Conservation (phyloP, 2,797 vertebrate species). For the Eulemur rubriventer region DNA sequence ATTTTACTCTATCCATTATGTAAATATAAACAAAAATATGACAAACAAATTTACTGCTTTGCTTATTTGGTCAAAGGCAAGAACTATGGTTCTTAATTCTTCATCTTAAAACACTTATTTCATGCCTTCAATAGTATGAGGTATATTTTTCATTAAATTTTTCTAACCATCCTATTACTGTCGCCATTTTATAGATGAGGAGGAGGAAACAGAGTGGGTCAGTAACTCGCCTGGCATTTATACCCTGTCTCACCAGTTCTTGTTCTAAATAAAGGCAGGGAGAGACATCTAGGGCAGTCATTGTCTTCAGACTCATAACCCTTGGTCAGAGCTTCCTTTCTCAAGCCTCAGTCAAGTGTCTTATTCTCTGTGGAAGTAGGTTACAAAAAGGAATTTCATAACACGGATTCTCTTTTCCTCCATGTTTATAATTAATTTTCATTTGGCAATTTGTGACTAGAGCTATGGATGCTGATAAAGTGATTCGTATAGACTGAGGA, state of each 20-base stretch:
- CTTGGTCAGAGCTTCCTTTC: neutral
- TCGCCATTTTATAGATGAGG: neutral
- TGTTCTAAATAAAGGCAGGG: neutral
- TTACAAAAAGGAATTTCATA: neutral
- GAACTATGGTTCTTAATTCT: neutral
- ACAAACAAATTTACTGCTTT: slow-evolving; percentile 9
- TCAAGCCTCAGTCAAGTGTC: neutral
- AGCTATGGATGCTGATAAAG: neutral
- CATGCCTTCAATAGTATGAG: neutral
- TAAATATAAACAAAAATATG: neutral
- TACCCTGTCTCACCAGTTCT: neutral
- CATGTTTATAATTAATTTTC: neutral
- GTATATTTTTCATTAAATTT: neutral
- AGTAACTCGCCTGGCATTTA: neutral
- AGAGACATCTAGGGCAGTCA: neutral
- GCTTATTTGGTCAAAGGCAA: neutral
- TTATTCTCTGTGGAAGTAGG: neutral
- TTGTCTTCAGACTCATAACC: neutral
- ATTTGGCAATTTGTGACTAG: neutral
- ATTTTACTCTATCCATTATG: neutral
- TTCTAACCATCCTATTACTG: neutral
- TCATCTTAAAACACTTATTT: slow-evolving; percentile 1
- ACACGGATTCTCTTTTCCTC: neutral
- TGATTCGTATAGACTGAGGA: neutral
- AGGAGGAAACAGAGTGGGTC: neutral